A percentile compares a stretch with the other conserved stretches of the same genome.
phyloP scores from a whole-genome alignment of 2,797 vertebrate species.

The Psittacula derbiana region DNA sequence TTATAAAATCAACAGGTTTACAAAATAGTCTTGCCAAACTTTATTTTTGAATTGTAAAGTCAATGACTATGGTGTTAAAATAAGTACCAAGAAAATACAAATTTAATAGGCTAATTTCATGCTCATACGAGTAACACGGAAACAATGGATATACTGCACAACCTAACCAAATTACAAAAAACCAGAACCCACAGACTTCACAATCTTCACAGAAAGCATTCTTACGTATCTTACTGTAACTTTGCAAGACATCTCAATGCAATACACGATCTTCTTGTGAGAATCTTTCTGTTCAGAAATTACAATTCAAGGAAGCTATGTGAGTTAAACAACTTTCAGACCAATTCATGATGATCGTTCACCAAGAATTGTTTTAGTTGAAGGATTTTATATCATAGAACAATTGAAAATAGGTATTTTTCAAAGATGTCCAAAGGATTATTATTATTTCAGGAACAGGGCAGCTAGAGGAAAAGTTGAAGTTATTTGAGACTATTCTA shows the following conservation, averaged over 20 bases:
- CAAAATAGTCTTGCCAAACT: conserved; percentile 90
- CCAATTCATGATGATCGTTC: conserved; percentile 67
- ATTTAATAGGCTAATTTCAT: conserved; percentile 79
- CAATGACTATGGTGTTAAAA: conserved; percentile 84
- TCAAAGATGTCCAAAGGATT: conserved; percentile 38
- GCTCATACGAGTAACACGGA: conserved; percentile 79
- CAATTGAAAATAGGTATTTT: conserved; percentile 51
- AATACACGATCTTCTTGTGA: conserved; percentile 67
- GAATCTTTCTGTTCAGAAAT: conserved; percentile 64
- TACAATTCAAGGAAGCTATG: conserved; percentile 71
- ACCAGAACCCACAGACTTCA: conserved; percentile 71
- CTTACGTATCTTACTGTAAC: conserved; percentile 72
- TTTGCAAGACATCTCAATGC: conserved; percentile 72
- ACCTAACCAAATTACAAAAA: conserved; percentile 73
- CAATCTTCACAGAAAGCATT: conserved; percentile 73
- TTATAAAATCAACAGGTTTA: conserved; percentile 96
- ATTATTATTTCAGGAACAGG: conserved; percentile 29
- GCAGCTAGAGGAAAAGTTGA: conserved; percentile 7
- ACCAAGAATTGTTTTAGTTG: conserved; percentile 50
- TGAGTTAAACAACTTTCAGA: conserved; percentile 71
- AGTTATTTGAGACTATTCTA: conserved; percentile 18
- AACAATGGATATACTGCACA: conserved; percentile 75
- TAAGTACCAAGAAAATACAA: conserved; percentile 86
- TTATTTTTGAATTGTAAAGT: conserved; percentile 83
- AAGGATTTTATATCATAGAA: conserved; percentile 64